Evolutionary conservation across 2,888 invertebrate species (phyloP).

Genomic region (Cylloceria caligata): DNA sequence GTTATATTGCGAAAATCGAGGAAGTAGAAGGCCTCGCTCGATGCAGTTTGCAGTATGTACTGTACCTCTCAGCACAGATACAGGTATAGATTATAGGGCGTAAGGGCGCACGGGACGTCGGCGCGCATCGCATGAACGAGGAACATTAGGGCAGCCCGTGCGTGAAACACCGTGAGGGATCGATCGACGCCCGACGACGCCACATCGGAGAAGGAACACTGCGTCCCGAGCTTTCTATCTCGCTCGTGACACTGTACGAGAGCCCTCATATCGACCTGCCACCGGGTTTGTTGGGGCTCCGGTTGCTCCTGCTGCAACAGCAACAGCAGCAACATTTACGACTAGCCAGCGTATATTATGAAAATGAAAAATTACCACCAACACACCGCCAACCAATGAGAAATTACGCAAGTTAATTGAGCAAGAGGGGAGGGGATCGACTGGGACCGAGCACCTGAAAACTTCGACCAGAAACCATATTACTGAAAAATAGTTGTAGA

Average conservation of each 20-base stretch:
- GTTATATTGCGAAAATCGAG: slow-evolving; percentile 49
- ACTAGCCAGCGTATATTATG: slow-evolving; percentile 21
- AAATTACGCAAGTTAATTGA: slow-evolving; percentile 60
- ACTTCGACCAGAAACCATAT: slow-evolving; percentile 7
- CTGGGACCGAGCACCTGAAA: slow-evolving; percentile 4
- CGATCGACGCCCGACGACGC: slow-evolving; percentile 65
- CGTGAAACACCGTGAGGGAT: slow-evolving; percentile 68
- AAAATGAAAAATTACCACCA: slow-evolving; percentile 62
- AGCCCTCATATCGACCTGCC: slow-evolving; percentile 59
- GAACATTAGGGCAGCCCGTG: slow-evolving; percentile 71
- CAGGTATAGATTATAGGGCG: slow-evolving; percentile 38
- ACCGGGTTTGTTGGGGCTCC: slow-evolving; percentile 25
- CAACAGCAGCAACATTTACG: slow-evolving; percentile 34
- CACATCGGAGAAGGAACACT: slow-evolving; percentile 21
- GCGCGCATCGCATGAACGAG: slow-evolving; percentile 70
- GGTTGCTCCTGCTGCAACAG: slow-evolving; percentile 19
- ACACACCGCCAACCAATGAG: slow-evolving; percentile 31
- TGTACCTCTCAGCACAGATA: slow-evolving; percentile 15
- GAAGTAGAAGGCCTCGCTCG: slow-evolving; percentile 23
- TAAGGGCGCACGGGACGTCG: slow-evolving; percentile 58
- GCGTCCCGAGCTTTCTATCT: slow-evolving; percentile 46
- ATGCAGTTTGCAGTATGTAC: slow-evolving; percentile 30
- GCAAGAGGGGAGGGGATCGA: not conserved
- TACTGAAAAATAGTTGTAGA: not conserved
- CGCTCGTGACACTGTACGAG: slow-evolving; percentile 25